Evolutionary conservation across 2,888 invertebrate species (phyloP), one percentile per base, ranked within the genome.

Genomic region (Eurytoma californica): DNA sequence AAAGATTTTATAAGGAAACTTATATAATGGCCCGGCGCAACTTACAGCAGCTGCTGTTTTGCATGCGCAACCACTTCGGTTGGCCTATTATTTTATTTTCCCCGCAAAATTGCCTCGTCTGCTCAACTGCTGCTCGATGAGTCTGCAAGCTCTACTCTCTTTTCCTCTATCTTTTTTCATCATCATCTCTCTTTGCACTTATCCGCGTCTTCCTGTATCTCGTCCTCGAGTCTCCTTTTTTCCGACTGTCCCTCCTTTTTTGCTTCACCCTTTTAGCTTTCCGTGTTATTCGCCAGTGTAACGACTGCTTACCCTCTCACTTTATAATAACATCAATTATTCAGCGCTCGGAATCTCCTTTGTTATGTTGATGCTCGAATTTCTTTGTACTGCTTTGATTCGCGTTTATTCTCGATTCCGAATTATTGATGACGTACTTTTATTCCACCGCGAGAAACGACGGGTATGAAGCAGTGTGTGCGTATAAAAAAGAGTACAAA

Each of bases 21-120:
- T 60, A 66, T 67, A 47, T 57, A 51, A 67, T 39, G 30, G 60
- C 14, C 4, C n/a, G 13, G 24, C 28, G 30, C 24, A 55, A 24
- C 53, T 47, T 58, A 76, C 65, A 30, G 65, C 39, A 39, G 72
- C 75, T 77, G 75, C 76, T 80, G 76, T 49, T 84, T 84, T 83
- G 79, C 82, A 84, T 82, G 82, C 30, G 30, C 49, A 66, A 14
- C 13, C 14, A 74, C 53, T 80, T 72, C 74, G 68, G 65, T 67
- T 79, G 60, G 49, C 74, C 79, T 77, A 82, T 83, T 83, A 80
- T 70, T 84, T 82, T 80, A 83, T 83, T 84, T 83, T 81, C n/a
- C 68, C 80, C 82, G 47, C 82, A 72, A 82, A 83, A 83, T 73
- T 83, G 77, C 82, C 72, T 80, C 82, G 73, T 82, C 84, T 82